These are phyloP conservation scores for Xenopus tropicalis DNA, from an alignment of 2,113 vertebrate species.

Conservation along the genomic window UCB_Xtro_10.0 CM004448.2:45716501-45717000, in stretches of 20 bases:
- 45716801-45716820: conserved; percentile 33
- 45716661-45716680: too few relatives aligned
- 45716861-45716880: conserved; percentile 12
- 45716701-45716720: too few relatives aligned
- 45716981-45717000: too few relatives aligned
- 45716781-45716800: conserved; percentile 7
- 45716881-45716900: not conserved
- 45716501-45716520: conserved; percentile 8
- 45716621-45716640: too few relatives aligned
- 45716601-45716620: too few relatives aligned
- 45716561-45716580: not conserved
- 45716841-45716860: conserved; percentile 8
- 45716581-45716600: too few relatives aligned
- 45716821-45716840: conserved; percentile 37
- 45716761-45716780: conserved; percentile 5
- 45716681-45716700: too few relatives aligned
- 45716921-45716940: too few relatives aligned
- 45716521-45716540: conserved; percentile 10
- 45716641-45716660: too few relatives aligned
- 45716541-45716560: conserved; percentile 14
- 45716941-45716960: too few relatives aligned
- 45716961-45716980: too few relatives aligned
- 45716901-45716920: not conserved
- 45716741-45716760: conserved; percentile 6
- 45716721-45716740: too few relatives aligned